A percentile compares a stretch with the other conserved stretches of the same genome.
These are phyloP conservation scores for Xestia c-nigrum DNA, from an alignment of 2,888 invertebrate species.

Conservation along the genomic window DNA sequence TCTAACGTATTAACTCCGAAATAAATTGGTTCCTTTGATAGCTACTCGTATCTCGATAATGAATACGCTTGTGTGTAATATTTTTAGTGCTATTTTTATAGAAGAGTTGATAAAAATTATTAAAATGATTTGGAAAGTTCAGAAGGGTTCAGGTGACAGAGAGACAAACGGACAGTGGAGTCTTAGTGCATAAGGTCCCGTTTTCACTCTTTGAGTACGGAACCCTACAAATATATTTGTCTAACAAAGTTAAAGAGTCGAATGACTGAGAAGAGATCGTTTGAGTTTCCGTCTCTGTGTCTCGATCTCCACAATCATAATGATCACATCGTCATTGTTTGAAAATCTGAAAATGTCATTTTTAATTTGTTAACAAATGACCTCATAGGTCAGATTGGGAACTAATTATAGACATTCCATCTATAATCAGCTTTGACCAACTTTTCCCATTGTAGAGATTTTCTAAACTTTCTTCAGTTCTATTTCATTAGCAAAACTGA, in stretches of 20 bases:
- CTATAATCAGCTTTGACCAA: background rate
- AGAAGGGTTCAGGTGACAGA: background rate
- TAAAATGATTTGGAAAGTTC: too few species aligned
- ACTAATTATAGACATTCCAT: background rate
- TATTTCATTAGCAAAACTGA: constrained; percentile 6
- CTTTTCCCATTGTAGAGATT: background rate
- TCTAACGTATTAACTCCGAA: constrained; percentile 10
- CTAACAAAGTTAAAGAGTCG: background rate
- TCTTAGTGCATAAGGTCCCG: too few species aligned
- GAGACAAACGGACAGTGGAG: too few species aligned
- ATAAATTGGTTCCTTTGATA: constrained; percentile 32
- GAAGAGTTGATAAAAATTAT: background rate
- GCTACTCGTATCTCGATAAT: constrained; percentile 7
- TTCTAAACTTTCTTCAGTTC: background rate
- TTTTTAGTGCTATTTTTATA: background rate
- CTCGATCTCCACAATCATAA: background rate
- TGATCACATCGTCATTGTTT: background rate
- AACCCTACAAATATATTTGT: too few species aligned
- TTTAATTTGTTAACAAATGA: background rate
- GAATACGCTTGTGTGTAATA: background rate
- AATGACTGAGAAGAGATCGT: background rate
- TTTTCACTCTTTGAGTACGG: too few species aligned
- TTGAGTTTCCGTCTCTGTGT: background rate
- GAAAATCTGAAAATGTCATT: background rate
- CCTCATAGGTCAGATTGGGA: background rate